Evolutionary conservation across 1,140 invertebrate genomes (phyloP), one percentile per base, ranked within the genome.

Genomic region (Paraescarpia echinospica): DNA sequence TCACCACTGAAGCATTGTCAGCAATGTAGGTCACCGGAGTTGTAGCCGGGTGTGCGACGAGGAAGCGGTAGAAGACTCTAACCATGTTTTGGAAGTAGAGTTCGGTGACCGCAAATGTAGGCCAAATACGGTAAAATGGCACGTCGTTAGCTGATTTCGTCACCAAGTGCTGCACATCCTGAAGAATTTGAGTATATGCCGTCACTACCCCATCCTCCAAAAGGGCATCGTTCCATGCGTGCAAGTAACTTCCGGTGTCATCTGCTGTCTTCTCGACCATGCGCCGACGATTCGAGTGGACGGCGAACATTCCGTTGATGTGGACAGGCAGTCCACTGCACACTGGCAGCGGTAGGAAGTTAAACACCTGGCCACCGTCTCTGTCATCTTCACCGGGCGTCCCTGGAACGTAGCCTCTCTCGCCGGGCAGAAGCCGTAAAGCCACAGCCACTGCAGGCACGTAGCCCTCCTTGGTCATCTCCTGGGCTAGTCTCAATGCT

Each of bases 191-290:
- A 48, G 59, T 91, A 92, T 91, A 51, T 91, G 92, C 51, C 93
- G 93, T 27, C 77, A 33, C 0, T 94, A 92, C 22, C 94, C 93
- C 94, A 94, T 94, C 93, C 94, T 94, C 4, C 89, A 94, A 92
- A 0, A 95, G 91, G 35, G 91, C 92, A n/a, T 94, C 89, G 91
- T 95, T 95, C 95, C 95, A 95, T 18, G 93, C 89, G 77, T 89
- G 93, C 34, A 90, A 92, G n/a, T 34, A 9, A 35, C 89, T 77
- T 31, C 33, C 41, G 89, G 93, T 94, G 89, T 94, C 93, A 90
- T 94, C 94, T 92, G 91, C 91, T 33, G 89, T 93, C 34, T 91
- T 48, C 35, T 89, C 41, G 6, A 92, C 2, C 59, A 94, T 89
- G 91, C 94, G 94, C 34, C 94, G 91, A 34, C 94, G 92, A 91